phyloP scores from a whole-genome alignment of 2,797 vertebrate genomes.

The Poeciliopsis turneri region DNA sequence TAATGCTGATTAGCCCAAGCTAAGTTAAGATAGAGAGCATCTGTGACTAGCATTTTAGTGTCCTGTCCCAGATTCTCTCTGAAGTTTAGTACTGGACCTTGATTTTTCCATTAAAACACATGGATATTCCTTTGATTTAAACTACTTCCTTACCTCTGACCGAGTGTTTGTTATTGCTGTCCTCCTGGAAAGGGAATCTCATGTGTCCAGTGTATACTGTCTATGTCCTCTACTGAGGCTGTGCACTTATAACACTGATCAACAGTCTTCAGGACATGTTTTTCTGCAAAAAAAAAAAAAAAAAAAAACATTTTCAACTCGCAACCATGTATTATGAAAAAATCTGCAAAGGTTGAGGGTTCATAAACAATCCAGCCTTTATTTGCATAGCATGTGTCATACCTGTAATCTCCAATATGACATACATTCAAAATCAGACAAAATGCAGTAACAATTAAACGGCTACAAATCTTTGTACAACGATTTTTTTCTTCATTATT shows the following conservation, averaged over 20 bases:
- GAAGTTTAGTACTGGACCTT: neutral
- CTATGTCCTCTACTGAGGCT: too few species aligned
- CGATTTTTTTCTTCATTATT: conserved; percentile 28
- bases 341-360: neutral
- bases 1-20: too few species aligned
- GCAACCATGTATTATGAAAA: neutral
- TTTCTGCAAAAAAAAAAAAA: neutral
- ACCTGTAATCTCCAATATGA: conserved; percentile 10
- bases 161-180: neutral
- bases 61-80: neutral
- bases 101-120: neutral
- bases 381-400: conserved; percentile 4
- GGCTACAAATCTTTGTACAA: conserved; percentile 15
- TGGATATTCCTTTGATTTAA: neutral
- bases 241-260: neutral
- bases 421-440: conserved; percentile 17
- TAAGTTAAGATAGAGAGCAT: neutral
- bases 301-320: neutral
- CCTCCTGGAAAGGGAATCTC: neutral
- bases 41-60: neutral
- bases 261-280: neutral
- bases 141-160: neutral
- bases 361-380: neutral
- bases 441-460: conserved; percentile 18
- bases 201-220: too few species aligned